phyloP scores from a whole-genome alignment of 2,888 invertebrate genomes.

The Parnassius mnemosyne region DNA sequence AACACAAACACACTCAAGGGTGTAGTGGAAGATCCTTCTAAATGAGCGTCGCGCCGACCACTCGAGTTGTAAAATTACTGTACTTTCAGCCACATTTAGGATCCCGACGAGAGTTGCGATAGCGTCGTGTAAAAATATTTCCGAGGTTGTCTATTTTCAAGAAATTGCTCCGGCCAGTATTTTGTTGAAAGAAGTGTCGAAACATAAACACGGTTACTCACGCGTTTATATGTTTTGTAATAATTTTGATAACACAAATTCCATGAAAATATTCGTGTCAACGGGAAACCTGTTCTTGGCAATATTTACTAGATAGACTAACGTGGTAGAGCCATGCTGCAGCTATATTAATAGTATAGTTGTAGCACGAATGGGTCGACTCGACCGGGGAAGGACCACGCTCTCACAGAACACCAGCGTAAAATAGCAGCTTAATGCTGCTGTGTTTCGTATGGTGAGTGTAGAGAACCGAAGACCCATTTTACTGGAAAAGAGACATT shows the following conservation, averaged over 20 bases:
- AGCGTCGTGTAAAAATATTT: conserved; percentile 18
- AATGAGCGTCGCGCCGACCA: conserved; percentile 20
- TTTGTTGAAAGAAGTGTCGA: background rate
- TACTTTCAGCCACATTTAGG: conserved; percentile 18
- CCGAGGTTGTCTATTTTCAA: conserved; percentile 7
- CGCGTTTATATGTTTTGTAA: too few species aligned
- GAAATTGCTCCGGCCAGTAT: conserved; percentile 4
- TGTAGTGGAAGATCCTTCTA: conserved; percentile 19
- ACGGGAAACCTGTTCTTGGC: background rate
- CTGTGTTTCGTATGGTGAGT: too few species aligned
- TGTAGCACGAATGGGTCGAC: too few species aligned
- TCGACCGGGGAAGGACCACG: too few species aligned
- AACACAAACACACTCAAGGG: conserved; percentile 25
- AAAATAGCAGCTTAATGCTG: too few species aligned
- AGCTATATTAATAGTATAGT: too few species aligned
- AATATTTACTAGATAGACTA: background rate
- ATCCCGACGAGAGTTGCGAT: conserved; percentile 15
- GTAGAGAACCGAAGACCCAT: too few species aligned
- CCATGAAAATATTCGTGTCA: too few species aligned
- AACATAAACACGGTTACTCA: background rate
- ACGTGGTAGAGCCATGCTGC: too few species aligned
- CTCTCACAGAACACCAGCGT: too few species aligned
- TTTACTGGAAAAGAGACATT: too few species aligned
- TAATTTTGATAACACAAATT: background rate
- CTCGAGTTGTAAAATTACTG: conserved; percentile 23